Evolutionary conservation across 1,140 invertebrate species (phyloP), one percentile per base, ranked within the genome.

Genomic region (Xylocopa sonorina): DNA sequence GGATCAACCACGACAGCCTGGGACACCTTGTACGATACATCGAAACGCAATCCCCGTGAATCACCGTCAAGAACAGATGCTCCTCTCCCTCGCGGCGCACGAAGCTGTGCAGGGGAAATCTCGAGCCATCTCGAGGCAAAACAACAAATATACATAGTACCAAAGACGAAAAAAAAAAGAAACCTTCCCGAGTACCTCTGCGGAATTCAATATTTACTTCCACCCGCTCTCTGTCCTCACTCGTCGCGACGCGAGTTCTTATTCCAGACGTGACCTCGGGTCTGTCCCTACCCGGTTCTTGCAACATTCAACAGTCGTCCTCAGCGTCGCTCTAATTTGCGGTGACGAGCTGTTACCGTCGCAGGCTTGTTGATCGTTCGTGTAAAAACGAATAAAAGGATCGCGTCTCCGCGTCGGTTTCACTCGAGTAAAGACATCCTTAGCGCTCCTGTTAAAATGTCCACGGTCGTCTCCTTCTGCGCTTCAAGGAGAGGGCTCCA

Each of bases 281-380:
- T n/a, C n/a, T 18, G 1, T 10, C 24, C 24, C 9, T 64, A 18
- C 6, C 10, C 27, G 38, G 12, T 21, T n/a, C 18, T 7, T 53
- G 58, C 34, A 53, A 41, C 24, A 50, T 64, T 74, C 60, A 27
- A 46, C 24, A 53, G 34, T 10, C 57, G 41, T 58, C 46, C 10
- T 18, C 18, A 38, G n/a, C 21, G 27, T n/a, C 46, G n/a, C 21
- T 66, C 18, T 66, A 66, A 75, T 75, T 66, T 75, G 38, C 38
- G 60, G 72, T 24, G 5, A 48, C 32, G 34, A 3, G n/a, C 29
- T 64, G 16, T 18, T 27, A 24, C 10, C 34, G 41, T 34, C 24
- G 21, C 29, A 1, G 7, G 74, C 74, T 68, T 57, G 74, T 68
- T 76, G 63, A 76, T 76, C 27, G 6, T 6, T 46, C 29, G 18